Base-by-base conservation (phyloP, 1,140 invertebrate species). In the Gryllus bimaculatus region DNA sequence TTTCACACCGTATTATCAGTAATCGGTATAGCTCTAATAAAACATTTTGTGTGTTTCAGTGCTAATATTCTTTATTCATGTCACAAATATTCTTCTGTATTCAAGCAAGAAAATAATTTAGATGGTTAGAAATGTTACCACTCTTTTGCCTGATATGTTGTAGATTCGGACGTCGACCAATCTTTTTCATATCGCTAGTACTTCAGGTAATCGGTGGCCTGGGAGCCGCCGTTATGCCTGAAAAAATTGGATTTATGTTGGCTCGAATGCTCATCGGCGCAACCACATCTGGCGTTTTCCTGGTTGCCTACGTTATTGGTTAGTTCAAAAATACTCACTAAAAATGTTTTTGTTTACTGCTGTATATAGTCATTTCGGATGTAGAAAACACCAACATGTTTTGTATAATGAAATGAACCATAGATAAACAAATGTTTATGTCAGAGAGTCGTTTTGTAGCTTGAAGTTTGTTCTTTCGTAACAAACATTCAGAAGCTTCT, bases 261-360 rank as follows among this genome's bases (percentile, higher is more conserved):
- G 87, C 92, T 47, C 87, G 93, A 81, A 85, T 92, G 73, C 85
- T 94, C 73, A 88, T 93, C n/a, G 94, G 93, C 6, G 89, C 92
- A 47, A 91, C 91, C 4, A 93, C 91, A 7, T 92, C 92, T 10
- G 93, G 93, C 7, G 90, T 94, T 0, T 94, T 94, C 83, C 85
- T 94, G 77, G 92, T 93, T 18, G 91, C 91, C 76, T 95, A 94
- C 83, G 93, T 94, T 13, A 91, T 95, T 78, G 90, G 92, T 93
- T 87, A 88, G 82, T 75, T 73, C 73, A 66, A 0, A 7, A 47
- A 39, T 0, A 8, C 47, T 20, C 74, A 75, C 8, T 8, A 12
- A 75, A 21, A 39, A 1, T 39, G 26, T 39, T 39, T 39, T 39
- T 39, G 26, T 5, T 39, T 39, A 39, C 26, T 39, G 5, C 26